Conservation (phyloP, 1,140 invertebrate species). For the Drosophila obscura region DNA sequence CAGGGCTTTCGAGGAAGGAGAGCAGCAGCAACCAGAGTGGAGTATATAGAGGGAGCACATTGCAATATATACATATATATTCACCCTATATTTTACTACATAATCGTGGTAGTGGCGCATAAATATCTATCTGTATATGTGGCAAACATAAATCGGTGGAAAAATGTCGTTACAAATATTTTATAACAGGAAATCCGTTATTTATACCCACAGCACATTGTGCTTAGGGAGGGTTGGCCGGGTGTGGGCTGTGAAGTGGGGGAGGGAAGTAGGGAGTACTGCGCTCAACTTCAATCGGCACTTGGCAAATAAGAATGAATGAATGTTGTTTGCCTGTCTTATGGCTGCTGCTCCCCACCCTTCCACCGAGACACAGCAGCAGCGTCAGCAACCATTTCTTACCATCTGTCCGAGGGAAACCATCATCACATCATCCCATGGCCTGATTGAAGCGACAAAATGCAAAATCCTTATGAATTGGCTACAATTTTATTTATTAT, state of each 20-base stretch:
- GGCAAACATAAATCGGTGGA: conserved; percentile 63
- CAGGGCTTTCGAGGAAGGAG: conserved; percentile 16
- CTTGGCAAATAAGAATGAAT: conserved; percentile 81
- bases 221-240: conserved; percentile 23
- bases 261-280: conserved; percentile 33
- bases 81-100: conserved; percentile 4
- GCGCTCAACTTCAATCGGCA: conserved; percentile 56
- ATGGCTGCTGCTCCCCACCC: conserved; percentile 8
- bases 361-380: neutral
- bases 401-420: neutral
- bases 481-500: conserved; percentile 82
- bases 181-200: conserved; percentile 81
- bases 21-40: conserved; percentile 6
- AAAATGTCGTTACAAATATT: conserved; percentile 81
- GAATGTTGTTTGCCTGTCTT: conserved; percentile 72
- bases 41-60: conserved; percentile 32
- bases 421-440: conserved; percentile 10
- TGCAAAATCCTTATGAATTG: conserved; percentile 81
- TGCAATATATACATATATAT: conserved; percentile 36
- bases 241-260: conserved; percentile 12
- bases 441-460: conserved; percentile 67
- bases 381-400: neutral
- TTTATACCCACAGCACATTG: conserved; percentile 81
- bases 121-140: neutral
- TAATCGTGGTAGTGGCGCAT: neutral